Evolutionary conservation across 1,140 invertebrate species (phyloP).

Genomic region (Heterodera schachtii): DNA sequence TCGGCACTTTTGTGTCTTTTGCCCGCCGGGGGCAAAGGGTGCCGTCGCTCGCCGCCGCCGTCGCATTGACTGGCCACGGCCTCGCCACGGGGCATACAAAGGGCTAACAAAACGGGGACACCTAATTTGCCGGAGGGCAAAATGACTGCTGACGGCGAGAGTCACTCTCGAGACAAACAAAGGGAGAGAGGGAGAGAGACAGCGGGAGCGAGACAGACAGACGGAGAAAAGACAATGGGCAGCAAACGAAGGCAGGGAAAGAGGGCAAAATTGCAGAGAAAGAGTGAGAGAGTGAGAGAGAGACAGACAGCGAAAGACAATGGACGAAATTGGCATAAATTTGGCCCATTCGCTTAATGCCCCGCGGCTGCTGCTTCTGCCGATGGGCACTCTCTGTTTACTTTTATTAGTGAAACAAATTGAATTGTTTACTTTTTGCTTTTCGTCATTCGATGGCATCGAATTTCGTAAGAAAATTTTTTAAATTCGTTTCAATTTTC

Average conservation of each 20-base stretch:
- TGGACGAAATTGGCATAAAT: neutral
- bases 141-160: neutral
- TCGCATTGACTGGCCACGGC: neutral
- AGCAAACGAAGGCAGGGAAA: neutral
- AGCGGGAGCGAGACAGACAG: neutral
- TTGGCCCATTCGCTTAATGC: too few relatives aligned
- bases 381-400: too few relatives aligned
- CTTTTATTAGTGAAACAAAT: neutral
- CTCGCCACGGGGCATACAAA: neutral
- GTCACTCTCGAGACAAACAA: neutral
- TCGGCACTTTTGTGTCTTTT: neutral
- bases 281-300: neutral
- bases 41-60: neutral
- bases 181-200: neutral
- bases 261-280: neutral
- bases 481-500: too few relatives aligned
- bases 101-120: neutral
- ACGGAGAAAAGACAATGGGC: conserved; percentile 2
- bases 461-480: too few relatives aligned
- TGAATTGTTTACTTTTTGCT: neutral
- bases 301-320: neutral
- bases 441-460: neutral
- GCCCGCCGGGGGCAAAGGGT: neutral
- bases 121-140: neutral
- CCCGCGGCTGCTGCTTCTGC: too few relatives aligned